These are phyloP conservation scores for Mimumesa dahlbomi DNA, from an alignment of 2,888 invertebrate species.

Conservation along the genomic window DNA sequence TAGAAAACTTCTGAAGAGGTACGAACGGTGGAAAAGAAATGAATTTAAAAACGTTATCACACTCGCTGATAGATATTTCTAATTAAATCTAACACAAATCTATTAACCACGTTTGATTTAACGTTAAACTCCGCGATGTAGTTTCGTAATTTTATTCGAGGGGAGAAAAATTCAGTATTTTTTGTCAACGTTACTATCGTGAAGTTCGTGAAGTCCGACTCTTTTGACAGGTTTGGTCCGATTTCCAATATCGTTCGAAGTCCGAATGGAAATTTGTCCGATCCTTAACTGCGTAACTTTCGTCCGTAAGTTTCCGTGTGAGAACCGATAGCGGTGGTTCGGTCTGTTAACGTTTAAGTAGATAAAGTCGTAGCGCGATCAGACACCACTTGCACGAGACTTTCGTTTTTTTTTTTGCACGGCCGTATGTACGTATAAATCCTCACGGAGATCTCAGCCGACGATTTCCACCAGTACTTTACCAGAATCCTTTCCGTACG, in stretches of 20 bases:
- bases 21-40: too few relatives aligned
- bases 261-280: conserved; percentile 6
- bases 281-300: too few relatives aligned
- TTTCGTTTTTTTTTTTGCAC: not conserved
- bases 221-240: conserved; percentile 1
- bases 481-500: not conserved
- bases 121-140: too few relatives aligned
- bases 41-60: too few relatives aligned
- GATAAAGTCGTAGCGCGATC: conserved; percentile 27
- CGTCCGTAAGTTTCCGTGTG: too few relatives aligned
- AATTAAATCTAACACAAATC: too few relatives aligned
- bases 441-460: not conserved
- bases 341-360: conserved; percentile 12
- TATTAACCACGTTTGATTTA: too few relatives aligned
- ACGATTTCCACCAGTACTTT: not conserved
- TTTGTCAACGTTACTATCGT: too few relatives aligned
- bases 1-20: too few relatives aligned
- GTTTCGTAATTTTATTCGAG: too few relatives aligned
- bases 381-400: conserved; percentile 20
- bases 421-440: not conserved
- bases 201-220: conserved; percentile 1
- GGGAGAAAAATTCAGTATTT: too few relatives aligned
- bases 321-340: not conserved
- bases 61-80: too few relatives aligned
- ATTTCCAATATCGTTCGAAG: conserved; percentile 5